Evolutionary conservation across 2,888 invertebrate species (phyloP), one percentile per base, ranked within the genome.

Genomic region (Zonitis immaculata): DNA sequence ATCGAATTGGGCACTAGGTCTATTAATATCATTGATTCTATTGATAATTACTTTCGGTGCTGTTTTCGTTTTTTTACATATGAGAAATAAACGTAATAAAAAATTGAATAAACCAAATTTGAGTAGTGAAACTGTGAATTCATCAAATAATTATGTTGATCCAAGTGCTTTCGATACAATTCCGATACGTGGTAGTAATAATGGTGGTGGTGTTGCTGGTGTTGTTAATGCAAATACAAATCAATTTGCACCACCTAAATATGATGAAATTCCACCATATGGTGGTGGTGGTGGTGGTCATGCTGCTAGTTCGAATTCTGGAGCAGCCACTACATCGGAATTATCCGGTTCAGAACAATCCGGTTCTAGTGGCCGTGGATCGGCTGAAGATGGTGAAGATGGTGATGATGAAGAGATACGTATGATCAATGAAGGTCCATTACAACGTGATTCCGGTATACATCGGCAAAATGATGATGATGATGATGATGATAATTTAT

Each of bases 341-440:
- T 77, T 95, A 6, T 95, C 94, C 0, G 95, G 93, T 2, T 95
- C 95, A 27, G 95, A 95, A 61, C 94, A 95, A 66, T 95, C 95
- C 0, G 95, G 95, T 0, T 95, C 95, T 0, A 95, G 95, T 70
- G 97, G 97, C 5, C 82, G 96, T 43, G 97, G 97, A 0, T 96
- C 96, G 0, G 96, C 95, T 1, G 96, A 96, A 76, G 95, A 95
- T 63, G 91, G 89, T 0, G 91, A 90, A 63, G 91, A 91, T 68
- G 91, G 90, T 1, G 94, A 95, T 66, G 97, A 97, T 71, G 96
- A 96, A 74, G 97, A 97, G 75, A 95, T 97, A 48, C 82, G 95
- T 63, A 96, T 95, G 95, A 97, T 97, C 60, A 95, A 95, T 72
- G 95, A 96, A 74, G 91, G 93, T 0, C 90, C 90, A 0, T 75